Conservation (phyloP, 2,797 vertebrate genomes). For the Hypotaenidia philippensis region DNA sequence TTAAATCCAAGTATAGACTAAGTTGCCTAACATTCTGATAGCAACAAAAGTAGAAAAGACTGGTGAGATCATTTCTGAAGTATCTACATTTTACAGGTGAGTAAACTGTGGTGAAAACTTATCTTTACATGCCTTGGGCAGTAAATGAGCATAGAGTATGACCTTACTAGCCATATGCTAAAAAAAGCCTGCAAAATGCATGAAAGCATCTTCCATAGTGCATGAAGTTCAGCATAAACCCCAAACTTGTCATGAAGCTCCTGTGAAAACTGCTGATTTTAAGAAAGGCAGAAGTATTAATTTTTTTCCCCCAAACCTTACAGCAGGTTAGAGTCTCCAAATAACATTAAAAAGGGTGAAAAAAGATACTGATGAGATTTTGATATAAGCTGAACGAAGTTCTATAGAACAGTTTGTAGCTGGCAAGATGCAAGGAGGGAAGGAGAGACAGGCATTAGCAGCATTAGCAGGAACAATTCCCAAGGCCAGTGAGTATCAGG, state of each 20-base stretch:
- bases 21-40: not conserved
- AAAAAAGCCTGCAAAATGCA: not conserved
- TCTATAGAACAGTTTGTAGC: not conserved
- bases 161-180: not conserved
- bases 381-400: not conserved
- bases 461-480: slow-evolving; percentile 53
- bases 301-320: not conserved
- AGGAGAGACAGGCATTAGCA: slow-evolving; percentile 22
- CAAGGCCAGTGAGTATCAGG: slow-evolving; percentile 58
- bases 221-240: not conserved
- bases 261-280: not conserved
- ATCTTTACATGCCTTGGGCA: not conserved
- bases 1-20: not conserved
- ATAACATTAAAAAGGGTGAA: not conserved
- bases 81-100: not conserved
- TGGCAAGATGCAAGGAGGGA: not conserved
- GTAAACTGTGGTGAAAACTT: not conserved
- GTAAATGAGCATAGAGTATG: not conserved
- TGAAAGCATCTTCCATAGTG: not conserved
- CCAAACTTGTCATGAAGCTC: not conserved
- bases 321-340: not conserved
- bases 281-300: not conserved
- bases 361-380: not conserved
- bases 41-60: not conserved
- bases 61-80: not conserved